Conservation (phyloP, 2,888 invertebrate genomes). For the Lordiphosa andalusiaca region DNA sequence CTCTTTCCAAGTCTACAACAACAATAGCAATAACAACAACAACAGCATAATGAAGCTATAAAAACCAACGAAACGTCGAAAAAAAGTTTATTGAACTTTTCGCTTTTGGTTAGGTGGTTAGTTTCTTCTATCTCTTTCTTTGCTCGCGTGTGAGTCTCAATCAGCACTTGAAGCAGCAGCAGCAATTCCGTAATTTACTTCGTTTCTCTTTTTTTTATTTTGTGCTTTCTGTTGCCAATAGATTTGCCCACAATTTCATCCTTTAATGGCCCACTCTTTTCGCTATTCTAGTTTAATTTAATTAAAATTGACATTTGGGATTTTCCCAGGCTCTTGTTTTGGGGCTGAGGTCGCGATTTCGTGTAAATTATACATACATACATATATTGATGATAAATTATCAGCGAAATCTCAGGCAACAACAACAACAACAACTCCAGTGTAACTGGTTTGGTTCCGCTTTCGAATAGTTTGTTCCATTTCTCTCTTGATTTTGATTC, state of each 20-base stretch:
- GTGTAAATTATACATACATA: constrained; percentile 9
- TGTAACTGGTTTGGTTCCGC: constrained; percentile 64
- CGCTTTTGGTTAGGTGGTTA: constrained; percentile 13
- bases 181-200: constrained; percentile 66
- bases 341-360: too few species aligned
- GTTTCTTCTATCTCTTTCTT: constrained; percentile 1
- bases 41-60: constrained; percentile 62
- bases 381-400: constrained; percentile 52
- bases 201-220: constrained; percentile 26
- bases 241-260: constrained; percentile 8
- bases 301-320: too few species aligned
- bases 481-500: constrained; percentile 41
- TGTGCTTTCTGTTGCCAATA: neutral
- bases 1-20: constrained; percentile 39
- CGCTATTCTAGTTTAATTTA: constrained; percentile 15
- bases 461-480: constrained; percentile 57
- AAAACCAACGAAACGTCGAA: constrained; percentile 52
- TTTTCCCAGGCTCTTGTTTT: too few species aligned
- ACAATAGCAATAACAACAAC: constrained; percentile 37
- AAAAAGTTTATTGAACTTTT: constrained; percentile 77
- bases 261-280: constrained; percentile 10
- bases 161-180: constrained; percentile 44
- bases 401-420: constrained; percentile 18
- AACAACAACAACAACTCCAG: constrained; percentile 41
- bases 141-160: constrained; percentile 47